Percentiles rank a stretch among this genome's conserved stretches.
Evolutionary conservation across 2,888 invertebrate genomes (phyloP).

Genomic region (Catocala sponsa): DNA sequence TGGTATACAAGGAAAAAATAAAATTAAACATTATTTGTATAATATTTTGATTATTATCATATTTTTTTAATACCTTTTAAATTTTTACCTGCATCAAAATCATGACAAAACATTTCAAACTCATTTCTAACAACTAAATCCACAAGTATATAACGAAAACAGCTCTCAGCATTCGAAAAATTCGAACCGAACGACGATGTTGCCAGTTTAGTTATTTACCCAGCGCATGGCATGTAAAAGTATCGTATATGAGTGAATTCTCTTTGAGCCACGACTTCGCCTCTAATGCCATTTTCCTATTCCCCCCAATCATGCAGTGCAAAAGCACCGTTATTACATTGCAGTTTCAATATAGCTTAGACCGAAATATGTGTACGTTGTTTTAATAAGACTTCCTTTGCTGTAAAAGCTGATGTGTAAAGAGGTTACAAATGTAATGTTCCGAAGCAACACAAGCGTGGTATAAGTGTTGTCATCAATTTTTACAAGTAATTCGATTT

Average conservation of each 20-base stretch:
- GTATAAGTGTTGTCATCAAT: too few species aligned
- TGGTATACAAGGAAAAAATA: too few species aligned
- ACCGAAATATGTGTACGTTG: conserved; percentile 4
- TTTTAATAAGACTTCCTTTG: not conserved
- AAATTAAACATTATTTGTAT: too few species aligned
- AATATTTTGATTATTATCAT: too few species aligned
- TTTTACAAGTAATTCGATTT: too few species aligned
- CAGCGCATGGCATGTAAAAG: conserved; percentile 24
- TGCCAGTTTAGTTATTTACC: conserved; percentile 18
- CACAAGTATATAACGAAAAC: not conserved
- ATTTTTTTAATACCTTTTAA: too few species aligned
- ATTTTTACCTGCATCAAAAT: too few species aligned
- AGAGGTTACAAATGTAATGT: too few species aligned
- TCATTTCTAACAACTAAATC: too few species aligned
- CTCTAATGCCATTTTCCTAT: conserved; percentile 21
- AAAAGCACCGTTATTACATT: conserved; percentile 46
- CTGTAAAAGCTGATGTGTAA: not conserved
- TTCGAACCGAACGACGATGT: conserved; percentile 14
- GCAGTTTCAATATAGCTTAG: conserved; percentile 17
- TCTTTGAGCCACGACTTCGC: conserved; percentile 41
- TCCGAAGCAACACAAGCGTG: too few species aligned
- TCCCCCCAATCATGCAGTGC: conserved; percentile 45
- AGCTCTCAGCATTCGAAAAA: conserved; percentile 16
- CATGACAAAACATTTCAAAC: not conserved
- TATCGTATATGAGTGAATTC: conserved; percentile 43